Conservation (phyloP, 53 echinoderm and acorn worm genomes). For the Luidia sarsii region DNA sequence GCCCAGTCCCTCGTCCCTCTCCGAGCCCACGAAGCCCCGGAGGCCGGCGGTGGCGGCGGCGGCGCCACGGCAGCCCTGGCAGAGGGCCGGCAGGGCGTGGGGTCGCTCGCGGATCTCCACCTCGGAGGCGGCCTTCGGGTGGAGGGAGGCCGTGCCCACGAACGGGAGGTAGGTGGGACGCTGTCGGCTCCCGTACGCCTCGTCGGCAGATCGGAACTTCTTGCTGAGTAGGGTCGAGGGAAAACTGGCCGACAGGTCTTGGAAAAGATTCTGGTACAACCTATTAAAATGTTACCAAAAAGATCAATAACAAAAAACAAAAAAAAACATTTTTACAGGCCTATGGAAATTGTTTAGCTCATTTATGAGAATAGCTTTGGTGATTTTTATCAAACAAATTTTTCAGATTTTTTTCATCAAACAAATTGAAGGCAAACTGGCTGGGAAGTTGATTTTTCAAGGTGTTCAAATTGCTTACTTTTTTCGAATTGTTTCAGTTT, state of each 20-base stretch:
- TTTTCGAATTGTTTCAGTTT: too few species aligned
- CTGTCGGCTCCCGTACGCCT: background rate
- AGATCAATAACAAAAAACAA: too few species aligned
- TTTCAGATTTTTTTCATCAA: too few species aligned
- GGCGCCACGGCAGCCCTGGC: constrained; percentile 68
- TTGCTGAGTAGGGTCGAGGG: constrained; percentile 64
- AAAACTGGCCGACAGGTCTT: constrained; percentile 60
- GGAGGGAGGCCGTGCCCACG: constrained; percentile 72
- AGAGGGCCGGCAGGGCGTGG: constrained; percentile 66
- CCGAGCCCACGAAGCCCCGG: constrained; percentile 13
- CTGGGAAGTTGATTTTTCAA: too few species aligned
- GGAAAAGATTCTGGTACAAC: constrained; percentile 57
- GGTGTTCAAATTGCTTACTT: too few species aligned
- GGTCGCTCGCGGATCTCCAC: constrained; percentile 66
- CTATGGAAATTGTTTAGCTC: too few species aligned
- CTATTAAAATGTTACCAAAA: too few species aligned
- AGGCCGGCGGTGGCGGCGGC: background rate
- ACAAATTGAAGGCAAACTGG: too few species aligned
- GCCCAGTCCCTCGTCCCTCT: constrained; percentile 19
- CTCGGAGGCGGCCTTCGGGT: constrained; percentile 73
- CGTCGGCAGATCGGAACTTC: background rate
- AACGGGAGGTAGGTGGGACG: constrained; percentile 76
- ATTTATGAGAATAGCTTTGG: too few species aligned
- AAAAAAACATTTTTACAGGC: too few species aligned
- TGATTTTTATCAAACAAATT: too few species aligned